Base-by-base conservation (phyloP, 2,888 invertebrate genomes). In the Chrysolina haemoptera region DNA sequence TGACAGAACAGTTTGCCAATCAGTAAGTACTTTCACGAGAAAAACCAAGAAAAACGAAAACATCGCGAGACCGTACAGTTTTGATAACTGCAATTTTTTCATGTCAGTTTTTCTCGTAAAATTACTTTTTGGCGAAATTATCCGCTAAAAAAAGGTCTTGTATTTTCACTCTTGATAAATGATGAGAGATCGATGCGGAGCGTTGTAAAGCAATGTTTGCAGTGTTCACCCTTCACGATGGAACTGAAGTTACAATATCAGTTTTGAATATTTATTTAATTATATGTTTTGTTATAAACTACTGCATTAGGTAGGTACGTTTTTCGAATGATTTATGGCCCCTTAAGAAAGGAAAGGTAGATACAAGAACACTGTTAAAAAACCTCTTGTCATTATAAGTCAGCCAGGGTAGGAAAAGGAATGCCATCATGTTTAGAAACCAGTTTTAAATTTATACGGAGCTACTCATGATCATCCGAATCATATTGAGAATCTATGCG, bases 371-470 rank as follows among this genome's bases (percentile, higher is more conserved):
- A 59, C 35, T 59, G 59, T 59, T 59, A 27, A 35, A 35, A 69
- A 73, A 69, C 59, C 35, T 46, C 12, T n/a, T 27, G 65, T 74
- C 74, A 74, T 74, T 74, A 71, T 68, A 71, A 74, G 68, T 71
- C 71, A 64, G 68, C 71, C 69, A 53, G 71, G 75, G 75, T 71
- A 70, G 69, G 62, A 69, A 68, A 62, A 71, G 71, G 75, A 75
- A 75, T 75, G 75, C 75, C 71, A 75, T 66, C 71, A 76, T 76
- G 75, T 76, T 73, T 64, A 71, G 75, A 80, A 80, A 80, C 80
- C 80, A 78, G 80, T 80, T 80, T 78, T 69, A 77, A 76, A 80
- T 80, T 77, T 80, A 80, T 79, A 76, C 78, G 67, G 40, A 73
- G 77, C 79, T 77, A 75, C 78, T 53, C 53, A 53, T 70, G 77